These are phyloP conservation scores for Ophion slaviceki DNA, from an alignment of 2,888 invertebrate genomes.

Conservation along the genomic window DNA sequence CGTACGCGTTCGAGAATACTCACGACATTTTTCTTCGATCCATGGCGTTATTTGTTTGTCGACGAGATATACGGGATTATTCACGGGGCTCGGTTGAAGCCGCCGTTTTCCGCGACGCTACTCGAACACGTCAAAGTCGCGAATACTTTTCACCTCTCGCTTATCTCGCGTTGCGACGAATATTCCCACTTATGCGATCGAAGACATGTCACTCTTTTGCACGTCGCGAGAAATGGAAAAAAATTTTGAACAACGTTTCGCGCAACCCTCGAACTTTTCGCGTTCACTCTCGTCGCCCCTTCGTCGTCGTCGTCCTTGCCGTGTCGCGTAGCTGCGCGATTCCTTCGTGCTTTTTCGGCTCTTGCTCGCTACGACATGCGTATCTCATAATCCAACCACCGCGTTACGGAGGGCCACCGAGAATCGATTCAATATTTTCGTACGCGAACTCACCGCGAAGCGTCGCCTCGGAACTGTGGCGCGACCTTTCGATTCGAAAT, in stretches of 20 bases:
- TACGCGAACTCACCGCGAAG: constrained; percentile 68
- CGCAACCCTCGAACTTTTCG: constrained; percentile 32
- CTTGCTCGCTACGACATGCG: constrained; percentile 26
- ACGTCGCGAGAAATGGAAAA: constrained; percentile 10
- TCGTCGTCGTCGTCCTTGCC: constrained; percentile 29
- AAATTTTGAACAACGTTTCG: constrained; percentile 1
- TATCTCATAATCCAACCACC: constrained; percentile 53
- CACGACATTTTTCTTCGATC: constrained; percentile 83
- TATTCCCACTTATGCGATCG: constrained; percentile 24
- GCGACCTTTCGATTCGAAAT: background rate
- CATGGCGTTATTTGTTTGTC: constrained; percentile 73
- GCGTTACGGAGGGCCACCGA: constrained; percentile 65
- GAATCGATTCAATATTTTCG: constrained; percentile 80
- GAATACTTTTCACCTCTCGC: background rate
- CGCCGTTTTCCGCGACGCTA: constrained; percentile 17
- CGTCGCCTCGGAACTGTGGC: constrained; percentile 6
- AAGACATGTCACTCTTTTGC: constrained; percentile 10
- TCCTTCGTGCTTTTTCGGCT: constrained; percentile 41
- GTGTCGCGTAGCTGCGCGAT: constrained; percentile 42
- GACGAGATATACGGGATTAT: constrained; percentile 34
- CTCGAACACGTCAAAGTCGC: constrained; percentile 28
- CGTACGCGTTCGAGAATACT: constrained; percentile 47
- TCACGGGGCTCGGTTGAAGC: constrained; percentile 25
- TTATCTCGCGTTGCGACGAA: background rate
- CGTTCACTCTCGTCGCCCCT: constrained; percentile 12